Evolutionary conservation across 2,797 vertebrate genomes (phyloP).

Genomic region (Spatula versicolor): DNA sequence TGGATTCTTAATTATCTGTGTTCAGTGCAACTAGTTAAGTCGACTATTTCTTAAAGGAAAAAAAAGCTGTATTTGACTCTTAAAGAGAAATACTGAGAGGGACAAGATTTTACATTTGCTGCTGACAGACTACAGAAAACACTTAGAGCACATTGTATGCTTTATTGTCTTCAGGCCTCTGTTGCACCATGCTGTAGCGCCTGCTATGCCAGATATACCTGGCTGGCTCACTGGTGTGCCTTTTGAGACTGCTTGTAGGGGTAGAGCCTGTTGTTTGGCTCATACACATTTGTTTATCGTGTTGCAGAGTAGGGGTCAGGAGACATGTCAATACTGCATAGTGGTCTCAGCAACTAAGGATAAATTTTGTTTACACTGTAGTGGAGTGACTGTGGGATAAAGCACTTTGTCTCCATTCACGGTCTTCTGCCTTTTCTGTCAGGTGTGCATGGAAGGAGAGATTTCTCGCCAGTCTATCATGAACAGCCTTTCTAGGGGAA

Average conservation of each 20-base stretch:
- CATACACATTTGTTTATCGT: accelerated
- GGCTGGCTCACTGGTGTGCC: not conserved
- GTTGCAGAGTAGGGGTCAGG: not conserved
- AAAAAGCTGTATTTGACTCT: not conserved
- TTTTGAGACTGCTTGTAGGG: not conserved
- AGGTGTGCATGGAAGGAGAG: constrained; percentile 97
- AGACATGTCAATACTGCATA: not conserved
- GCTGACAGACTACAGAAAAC: not conserved
- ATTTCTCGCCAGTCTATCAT: constrained; percentile 95
- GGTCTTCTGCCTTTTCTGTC: not conserved
- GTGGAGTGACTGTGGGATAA: not conserved
- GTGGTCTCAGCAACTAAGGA: not conserved
- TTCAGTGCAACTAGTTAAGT: not conserved
- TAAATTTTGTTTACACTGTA: not conserved
- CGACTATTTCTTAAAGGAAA: not conserved
- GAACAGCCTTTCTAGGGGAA: constrained; percentile 96
- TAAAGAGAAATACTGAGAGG: not conserved
- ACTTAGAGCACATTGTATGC: not conserved
- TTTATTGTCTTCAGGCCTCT: not conserved
- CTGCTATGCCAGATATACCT: accelerated
- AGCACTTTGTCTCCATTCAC: too few relatives aligned
- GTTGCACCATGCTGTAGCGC: accelerated
- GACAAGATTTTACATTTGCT: not conserved
- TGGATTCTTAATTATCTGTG: not conserved
- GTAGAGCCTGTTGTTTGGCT: not conserved